Base-by-base conservation (phyloP, 2,113 vertebrate genomes). In the Dinomys branickii region DNA sequence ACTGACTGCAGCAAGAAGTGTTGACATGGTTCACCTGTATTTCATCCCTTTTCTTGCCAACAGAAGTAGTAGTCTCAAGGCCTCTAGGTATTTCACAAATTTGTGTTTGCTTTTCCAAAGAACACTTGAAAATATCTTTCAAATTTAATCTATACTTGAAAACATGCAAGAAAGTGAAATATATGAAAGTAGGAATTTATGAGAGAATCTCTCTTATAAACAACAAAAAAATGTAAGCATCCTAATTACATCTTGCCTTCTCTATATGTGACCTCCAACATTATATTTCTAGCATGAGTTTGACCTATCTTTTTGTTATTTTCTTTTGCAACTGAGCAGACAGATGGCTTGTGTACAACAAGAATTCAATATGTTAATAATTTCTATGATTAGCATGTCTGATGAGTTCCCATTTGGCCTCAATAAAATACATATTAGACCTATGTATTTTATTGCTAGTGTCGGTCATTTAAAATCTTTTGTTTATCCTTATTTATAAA, bases 361-460 rank as follows among this genome's bases (percentile, higher is more conserved):
- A 63, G 17, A 82, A 95, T 92, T 92, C 85, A 92, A 33, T 83
- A 90, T 47, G 89, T 93, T 67, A 96, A 94, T 96, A 56, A 94
- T 75, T 94, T 93, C 59, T 92, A 77, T 71, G 78, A 5, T 52
- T 80, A 56, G 71, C 50, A 75, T 87, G 20, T 41, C 22, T 73
- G 35, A 63, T 97, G 75, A 59, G 24, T 86, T 95, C 26, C 56
- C 12, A 80, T 28, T 94, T 96, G 58, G 30, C 83, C 93, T 73
- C 85, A 93, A 22, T 69, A 85, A 84, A 52, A 69, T 84, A 63
- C 33, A 0, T 90, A 78, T 80, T 77, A 90, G 14, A 91, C 33
- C n/a, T 85, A 85, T 35, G 28, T 41, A 77, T 94, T 95, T 96
- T 88, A 85, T 88, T 82, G 78, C 30, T 82, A 54, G 5, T 61